Evolutionary conservation across 2,888 invertebrate species (phyloP), one percentile per base, ranked within the genome.

Genomic region (Phalera bucephala): DNA sequence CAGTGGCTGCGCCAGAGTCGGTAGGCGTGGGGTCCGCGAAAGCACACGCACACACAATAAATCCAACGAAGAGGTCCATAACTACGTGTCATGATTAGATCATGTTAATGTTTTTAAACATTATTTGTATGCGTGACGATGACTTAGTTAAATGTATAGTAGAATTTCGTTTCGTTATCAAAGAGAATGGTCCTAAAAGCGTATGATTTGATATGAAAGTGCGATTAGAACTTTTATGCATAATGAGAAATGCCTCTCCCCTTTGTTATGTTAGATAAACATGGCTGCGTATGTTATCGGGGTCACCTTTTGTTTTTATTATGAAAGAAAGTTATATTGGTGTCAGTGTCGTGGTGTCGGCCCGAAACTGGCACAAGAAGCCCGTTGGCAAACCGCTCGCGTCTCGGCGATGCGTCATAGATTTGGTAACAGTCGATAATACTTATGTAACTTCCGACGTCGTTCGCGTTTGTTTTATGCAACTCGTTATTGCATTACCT

Each of bases 291-390:
- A 52, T 31, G 40, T 33, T 43, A 68, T 65, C 50, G 52, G 56
- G 73, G 76, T 72, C 73, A 71, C 46, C 64, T 63, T 69, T 79
- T 82, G 79, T 82, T 78, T 76, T 72, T 73, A 60, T 82, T 79
- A 65, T 77, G 75, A 75, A 78, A 73, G 73, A 79, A 80, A 80
- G 74, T 71, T 46, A 54, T 68, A 84, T 80, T 69, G 73, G 74
- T 77, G 87, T 86, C 87, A 85, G 64, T 84, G 87, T 80, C 84
- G 71, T 53, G 61, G 56, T 55, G 53, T 51, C 41, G 40, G 44
- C 33, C 58, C 60, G 64, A 74, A 84, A 80, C 66, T 70, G 62
- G 85, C 70, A 72, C 82, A 72, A 62, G 56, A 51, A 48, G 60
- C 53, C 50, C 52, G 69, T 84, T 71, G 57, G 73, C 53, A 85